A percentile compares a stretch with the other conserved stretches of the same genome.
Conservation (phyloP, 2,797 vertebrate species). For the Paramormyrops hopkinsi region DNA sequence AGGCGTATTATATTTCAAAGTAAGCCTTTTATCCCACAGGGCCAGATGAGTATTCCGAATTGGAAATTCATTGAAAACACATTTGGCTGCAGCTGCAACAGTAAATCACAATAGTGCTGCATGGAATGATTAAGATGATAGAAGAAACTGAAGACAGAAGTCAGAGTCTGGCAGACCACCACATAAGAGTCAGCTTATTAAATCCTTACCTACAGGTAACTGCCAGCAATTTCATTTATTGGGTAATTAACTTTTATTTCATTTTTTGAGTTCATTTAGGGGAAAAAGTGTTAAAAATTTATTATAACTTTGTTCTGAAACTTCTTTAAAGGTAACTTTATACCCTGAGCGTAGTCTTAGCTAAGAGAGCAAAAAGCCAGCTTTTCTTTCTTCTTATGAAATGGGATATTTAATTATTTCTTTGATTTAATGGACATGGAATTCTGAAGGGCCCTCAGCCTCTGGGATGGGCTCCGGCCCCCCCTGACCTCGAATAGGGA, state of each 20-base stretch:
- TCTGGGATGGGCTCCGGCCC: not conserved
- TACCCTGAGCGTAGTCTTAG: not conserved
- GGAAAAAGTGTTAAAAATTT: not conserved
- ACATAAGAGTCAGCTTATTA: not conserved
- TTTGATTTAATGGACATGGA: not conserved
- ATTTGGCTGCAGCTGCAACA: slow-evolving; percentile 5
- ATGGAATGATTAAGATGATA: slow-evolving; percentile 5
- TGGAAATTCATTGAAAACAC: slow-evolving; percentile 1
- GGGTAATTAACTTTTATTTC: slow-evolving; percentile 7
- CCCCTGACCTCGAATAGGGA: not conserved
- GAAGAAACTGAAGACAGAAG: not conserved
- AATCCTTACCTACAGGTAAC: slow-evolving; percentile 10
- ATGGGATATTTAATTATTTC: not conserved
- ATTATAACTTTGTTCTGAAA: not conserved
- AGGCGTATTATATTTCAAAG: slow-evolving; percentile 3
- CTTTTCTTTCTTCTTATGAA: not conserved
- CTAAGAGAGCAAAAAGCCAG: not conserved
- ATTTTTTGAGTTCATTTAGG: not conserved
- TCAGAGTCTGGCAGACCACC: not conserved
- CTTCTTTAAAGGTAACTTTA: not conserved
- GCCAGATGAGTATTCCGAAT: not conserved
- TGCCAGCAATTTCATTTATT: slow-evolving; percentile 5
- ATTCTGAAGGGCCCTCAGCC: not conserved
- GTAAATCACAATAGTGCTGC: slow-evolving; percentile 12
- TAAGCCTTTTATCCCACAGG: slow-evolving; percentile 7